These are phyloP conservation scores for Bombus huntii DNA, from an alignment of 1,140 invertebrate species.

Conservation along the genomic window DNA sequence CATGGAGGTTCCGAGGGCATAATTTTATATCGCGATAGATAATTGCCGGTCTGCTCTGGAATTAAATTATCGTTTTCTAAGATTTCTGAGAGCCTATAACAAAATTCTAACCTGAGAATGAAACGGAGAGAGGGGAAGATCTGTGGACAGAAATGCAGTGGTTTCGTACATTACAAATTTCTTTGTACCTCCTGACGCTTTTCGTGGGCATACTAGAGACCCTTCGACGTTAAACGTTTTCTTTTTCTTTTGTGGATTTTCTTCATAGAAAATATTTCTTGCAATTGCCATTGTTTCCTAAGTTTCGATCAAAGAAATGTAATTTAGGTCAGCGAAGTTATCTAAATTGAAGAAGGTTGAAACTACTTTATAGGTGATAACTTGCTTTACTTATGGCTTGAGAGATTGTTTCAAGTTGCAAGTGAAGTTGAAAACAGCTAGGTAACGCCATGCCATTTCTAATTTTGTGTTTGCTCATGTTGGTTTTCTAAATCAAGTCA, in stretches of 20 bases:
- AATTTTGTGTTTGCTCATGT: no score
- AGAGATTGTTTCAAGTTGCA: no score
- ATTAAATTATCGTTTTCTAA: slow-evolving; percentile 36
- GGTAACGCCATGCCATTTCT: no score
- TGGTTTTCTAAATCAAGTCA: no score
- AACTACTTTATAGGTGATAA: no score
- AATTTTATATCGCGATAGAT: slow-evolving; percentile 26
- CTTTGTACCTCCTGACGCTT: not conserved
- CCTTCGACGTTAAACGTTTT: not conserved
- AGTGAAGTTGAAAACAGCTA: no score
- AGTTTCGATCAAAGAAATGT: no score
- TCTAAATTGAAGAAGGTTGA: no score
- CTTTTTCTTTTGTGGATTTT: not conserved
- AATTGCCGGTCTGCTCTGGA: slow-evolving; percentile 1
- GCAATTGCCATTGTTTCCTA: no score
- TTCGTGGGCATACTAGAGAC: not conserved
- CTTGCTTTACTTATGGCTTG: no score
- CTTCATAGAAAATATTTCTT: no score
- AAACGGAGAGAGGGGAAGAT: not conserved
- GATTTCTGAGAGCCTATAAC: not conserved
- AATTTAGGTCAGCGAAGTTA: no score
- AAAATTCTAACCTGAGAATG: not conserved
- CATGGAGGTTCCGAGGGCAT: not conserved
- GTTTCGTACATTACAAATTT: not conserved
- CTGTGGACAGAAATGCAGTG: not conserved